These are phyloP conservation scores for Alethe castanea DNA, from an alignment of 2,113 vertebrate genomes.

Conservation along the genomic window DNA sequence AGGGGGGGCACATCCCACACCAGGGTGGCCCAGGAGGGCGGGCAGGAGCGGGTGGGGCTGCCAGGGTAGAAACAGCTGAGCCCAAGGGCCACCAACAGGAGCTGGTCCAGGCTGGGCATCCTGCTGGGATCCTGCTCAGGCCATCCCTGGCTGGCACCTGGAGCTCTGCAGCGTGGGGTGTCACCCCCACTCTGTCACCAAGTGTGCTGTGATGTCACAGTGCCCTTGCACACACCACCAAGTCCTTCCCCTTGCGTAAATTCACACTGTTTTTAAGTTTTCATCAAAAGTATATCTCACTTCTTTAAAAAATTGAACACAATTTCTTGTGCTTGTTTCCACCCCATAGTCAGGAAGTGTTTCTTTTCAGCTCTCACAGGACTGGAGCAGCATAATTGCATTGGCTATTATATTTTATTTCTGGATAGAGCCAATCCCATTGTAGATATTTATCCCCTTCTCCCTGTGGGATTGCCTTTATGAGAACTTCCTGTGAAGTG, in stretches of 20 bases:
- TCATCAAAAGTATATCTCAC: accelerated
- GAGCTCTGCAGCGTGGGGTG: background rate
- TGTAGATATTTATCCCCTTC: background rate
- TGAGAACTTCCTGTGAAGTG: background rate
- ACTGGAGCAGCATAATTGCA: background rate
- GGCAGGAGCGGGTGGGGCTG: accelerated
- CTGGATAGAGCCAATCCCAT: background rate
- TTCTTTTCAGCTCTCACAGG: background rate
- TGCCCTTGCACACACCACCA: accelerated
- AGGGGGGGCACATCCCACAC: background rate
- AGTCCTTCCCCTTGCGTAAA: accelerated
- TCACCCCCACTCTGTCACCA: background rate
- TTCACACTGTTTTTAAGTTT: accelerated
- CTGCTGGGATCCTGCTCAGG: background rate
- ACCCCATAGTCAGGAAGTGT: accelerated
- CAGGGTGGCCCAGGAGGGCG: background rate
- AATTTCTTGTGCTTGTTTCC: background rate
- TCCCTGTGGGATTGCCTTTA: background rate
- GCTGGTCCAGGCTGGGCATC: background rate
- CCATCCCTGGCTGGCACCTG: accelerated
- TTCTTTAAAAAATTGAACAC: background rate
- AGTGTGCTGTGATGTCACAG: background rate
- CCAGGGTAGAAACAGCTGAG: background rate
- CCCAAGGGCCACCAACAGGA: background rate
- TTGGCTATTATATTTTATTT: background rate